These are phyloP conservation scores for Psittacula derbiana DNA, from an alignment of 2,797 vertebrate species.

Conservation along the genomic window DNA sequence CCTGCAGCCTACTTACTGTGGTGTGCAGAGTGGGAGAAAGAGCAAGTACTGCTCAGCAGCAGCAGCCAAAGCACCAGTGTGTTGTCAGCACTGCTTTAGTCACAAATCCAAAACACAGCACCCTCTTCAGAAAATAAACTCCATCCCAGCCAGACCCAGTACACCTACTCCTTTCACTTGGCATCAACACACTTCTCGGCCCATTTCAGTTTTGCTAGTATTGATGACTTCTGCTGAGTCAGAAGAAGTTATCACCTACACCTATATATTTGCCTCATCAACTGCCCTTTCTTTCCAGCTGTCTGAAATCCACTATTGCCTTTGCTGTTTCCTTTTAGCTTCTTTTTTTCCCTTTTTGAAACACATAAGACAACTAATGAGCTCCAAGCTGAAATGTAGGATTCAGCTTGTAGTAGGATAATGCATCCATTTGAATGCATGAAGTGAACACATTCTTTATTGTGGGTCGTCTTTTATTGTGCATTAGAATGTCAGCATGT, in stretches of 20 bases:
- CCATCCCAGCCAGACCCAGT: background rate
- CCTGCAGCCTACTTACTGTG: accelerated
- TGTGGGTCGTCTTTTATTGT: background rate
- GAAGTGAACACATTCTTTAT: background rate
- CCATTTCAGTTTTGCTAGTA: accelerated
- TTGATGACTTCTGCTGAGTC: background rate
- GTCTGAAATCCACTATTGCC: background rate
- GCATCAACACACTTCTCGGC: background rate
- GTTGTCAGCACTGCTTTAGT: background rate
- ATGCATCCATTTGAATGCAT: slow-evolving; percentile 53
- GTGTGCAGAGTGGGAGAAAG: background rate
- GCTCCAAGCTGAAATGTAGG: background rate
- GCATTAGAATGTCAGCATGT: slow-evolving; percentile 38
- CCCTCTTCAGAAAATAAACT: background rate
- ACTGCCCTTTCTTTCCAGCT: background rate
- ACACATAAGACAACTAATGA: background rate
- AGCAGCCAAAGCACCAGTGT: background rate
- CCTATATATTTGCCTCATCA: background rate
- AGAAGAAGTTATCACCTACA: background rate
- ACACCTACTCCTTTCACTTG: background rate
- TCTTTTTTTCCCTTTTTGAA: background rate
- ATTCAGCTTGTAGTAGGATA: slow-evolving; percentile 7
- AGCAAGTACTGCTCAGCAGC: background rate
- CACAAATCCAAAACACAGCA: background rate
- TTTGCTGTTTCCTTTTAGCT: background rate